These are phyloP conservation scores for Sebastes goodei DNA, from an alignment of 2,797 vertebrate species.

Conservation along the genomic window DNA sequence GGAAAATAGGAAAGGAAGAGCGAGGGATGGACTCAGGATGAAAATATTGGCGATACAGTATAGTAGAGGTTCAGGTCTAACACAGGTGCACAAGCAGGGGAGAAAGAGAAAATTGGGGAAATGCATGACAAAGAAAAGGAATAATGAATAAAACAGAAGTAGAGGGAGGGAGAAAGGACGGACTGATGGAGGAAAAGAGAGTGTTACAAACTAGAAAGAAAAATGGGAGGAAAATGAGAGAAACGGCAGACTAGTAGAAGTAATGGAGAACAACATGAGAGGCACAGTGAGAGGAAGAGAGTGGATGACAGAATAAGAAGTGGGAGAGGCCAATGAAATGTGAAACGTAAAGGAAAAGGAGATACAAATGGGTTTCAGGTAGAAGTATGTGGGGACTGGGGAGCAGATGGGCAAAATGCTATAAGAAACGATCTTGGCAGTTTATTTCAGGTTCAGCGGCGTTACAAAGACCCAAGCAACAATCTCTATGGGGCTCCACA, in stretches of 20 bases:
- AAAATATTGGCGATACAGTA: background rate
- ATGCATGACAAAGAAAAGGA: background rate
- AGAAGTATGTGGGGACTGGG: conserved; percentile 34
- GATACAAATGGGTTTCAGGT: conserved; percentile 58
- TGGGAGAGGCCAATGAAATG: conserved; percentile 49
- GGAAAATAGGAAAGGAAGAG: conserved; percentile 18
- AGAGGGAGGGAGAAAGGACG: background rate
- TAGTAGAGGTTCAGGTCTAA: background rate
- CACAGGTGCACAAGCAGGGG: background rate
- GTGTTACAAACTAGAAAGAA: conserved; percentile 24
- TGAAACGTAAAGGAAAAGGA: conserved; percentile 39
- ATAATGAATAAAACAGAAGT: background rate
- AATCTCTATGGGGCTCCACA: conserved; percentile 44
- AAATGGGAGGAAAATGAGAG: conserved; percentile 8
- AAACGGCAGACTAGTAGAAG: conserved; percentile 6
- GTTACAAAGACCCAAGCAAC: conserved; percentile 52
- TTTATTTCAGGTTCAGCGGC: conserved; percentile 64
- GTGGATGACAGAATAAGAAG: conserved; percentile 39
- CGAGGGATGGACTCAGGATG: conserved; percentile 19
- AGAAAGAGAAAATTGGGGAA: conserved; percentile 2
- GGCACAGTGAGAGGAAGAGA: conserved; percentile 13
- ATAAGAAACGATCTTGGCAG: conserved; percentile 35
- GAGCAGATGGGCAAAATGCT: conserved; percentile 36
- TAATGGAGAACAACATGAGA: conserved; percentile 41
- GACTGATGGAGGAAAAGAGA: conserved; percentile 9